phyloP scores from a whole-genome alignment of 2,113 vertebrate species.

The Pseudonaja textilis region DNA sequence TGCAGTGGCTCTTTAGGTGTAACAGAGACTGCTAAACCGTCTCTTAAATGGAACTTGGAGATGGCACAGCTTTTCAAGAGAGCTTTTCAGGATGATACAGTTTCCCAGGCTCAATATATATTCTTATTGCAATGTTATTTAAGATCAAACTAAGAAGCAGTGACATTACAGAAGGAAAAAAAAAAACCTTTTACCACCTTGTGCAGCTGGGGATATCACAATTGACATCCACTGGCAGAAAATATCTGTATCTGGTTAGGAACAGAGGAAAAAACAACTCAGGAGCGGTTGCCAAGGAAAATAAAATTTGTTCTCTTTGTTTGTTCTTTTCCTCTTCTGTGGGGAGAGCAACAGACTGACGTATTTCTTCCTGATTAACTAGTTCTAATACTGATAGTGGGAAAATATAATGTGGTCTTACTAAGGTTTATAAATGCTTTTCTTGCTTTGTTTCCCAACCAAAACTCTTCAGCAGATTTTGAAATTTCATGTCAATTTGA shows the following conservation, averaged over 20 bases:
- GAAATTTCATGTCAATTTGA: neutral
- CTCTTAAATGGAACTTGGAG: fast-evolving
- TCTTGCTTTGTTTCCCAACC: neutral
- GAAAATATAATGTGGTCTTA: neutral
- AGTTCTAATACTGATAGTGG: neutral
- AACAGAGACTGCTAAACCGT: neutral
- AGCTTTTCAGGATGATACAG: fast-evolving
- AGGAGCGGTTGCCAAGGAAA: neutral
- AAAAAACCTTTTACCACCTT: neutral
- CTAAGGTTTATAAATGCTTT: neutral
- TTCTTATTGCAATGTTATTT: neutral
- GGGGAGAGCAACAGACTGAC: neutral
- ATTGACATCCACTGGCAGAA: slow-evolving; percentile 11
- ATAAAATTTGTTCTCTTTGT: neutral
- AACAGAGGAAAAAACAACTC: neutral
- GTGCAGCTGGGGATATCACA: slow-evolving; percentile 15
- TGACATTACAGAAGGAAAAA: neutral
- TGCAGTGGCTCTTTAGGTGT: neutral
- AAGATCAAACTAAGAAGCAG: neutral
- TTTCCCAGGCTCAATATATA: neutral
- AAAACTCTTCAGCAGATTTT: slow-evolving; percentile 3
- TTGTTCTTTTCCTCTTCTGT: neutral
- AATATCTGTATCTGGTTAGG: neutral
- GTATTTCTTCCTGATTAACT: slow-evolving; percentile 18
- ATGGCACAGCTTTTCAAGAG: neutral